These are phyloP conservation scores for Eupithecia subumbrata DNA, from an alignment of 2,888 invertebrate genomes.

Conservation along the genomic window DNA sequence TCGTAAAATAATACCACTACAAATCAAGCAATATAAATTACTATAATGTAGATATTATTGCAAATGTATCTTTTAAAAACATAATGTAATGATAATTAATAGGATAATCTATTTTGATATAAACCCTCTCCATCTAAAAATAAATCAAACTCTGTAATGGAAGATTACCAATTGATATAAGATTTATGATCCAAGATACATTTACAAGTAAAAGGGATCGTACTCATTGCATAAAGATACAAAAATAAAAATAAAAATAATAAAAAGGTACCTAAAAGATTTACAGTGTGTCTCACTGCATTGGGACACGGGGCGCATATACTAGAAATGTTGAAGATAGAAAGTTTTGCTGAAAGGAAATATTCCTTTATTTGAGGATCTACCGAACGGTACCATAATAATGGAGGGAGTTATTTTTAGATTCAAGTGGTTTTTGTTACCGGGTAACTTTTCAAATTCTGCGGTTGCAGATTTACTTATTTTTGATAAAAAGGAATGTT, in stretches of 20 bases:
- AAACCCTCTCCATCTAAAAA: not conserved
- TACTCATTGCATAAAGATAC: constrained; percentile 1
- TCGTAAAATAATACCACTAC: not conserved
- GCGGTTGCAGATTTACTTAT: not conserved
- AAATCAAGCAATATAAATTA: not conserved
- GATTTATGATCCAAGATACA: constrained; percentile 12
- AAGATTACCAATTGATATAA: constrained; percentile 10
- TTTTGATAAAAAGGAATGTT: not conserved
- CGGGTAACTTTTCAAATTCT: not conserved
- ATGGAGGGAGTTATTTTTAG: not conserved
- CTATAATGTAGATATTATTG: not conserved
- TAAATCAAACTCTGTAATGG: constrained; percentile 7
- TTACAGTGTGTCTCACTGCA: not conserved
- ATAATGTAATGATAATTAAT: not conserved
- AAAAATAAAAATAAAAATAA: too few species aligned
- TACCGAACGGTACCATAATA: not conserved
- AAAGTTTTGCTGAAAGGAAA: not conserved
- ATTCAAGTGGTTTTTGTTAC: not conserved
- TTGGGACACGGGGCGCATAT: not conserved
- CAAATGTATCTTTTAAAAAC: not conserved
- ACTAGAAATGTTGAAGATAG: not conserved
- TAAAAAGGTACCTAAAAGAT: not conserved
- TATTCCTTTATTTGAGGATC: not conserved
- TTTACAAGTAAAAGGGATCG: constrained; percentile 5
- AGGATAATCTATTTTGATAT: not conserved